Conservation (phyloP, 2,113 vertebrate species). For the Cinclus cinclus region DNA sequence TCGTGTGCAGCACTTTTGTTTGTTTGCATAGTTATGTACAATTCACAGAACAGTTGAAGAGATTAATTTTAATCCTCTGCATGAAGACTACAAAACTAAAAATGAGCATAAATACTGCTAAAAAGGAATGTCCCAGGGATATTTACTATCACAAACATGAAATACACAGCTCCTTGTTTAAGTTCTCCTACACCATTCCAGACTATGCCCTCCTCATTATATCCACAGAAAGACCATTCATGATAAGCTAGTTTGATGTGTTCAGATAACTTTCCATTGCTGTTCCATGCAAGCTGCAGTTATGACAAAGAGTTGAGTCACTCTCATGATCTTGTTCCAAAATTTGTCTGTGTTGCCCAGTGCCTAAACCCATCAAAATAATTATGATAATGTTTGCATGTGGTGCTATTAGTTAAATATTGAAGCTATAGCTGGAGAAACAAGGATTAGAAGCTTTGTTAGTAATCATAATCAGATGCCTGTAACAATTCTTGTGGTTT, state of each 20-base stretch:
- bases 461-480: slow-evolving; percentile 18
- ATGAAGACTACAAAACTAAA: not conserved
- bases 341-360: not conserved
- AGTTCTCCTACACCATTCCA: slow-evolving; percentile 16
- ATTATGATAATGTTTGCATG: not conserved
- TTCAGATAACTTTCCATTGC: not conserved
- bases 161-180: not conserved
- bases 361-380: slow-evolving; percentile 5
- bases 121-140: not conserved
- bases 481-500: not conserved
- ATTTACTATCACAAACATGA: not conserved
- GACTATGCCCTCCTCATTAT: slow-evolving; percentile 12
- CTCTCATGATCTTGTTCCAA: not conserved
- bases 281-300: slow-evolving; percentile 33
- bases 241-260: not conserved
- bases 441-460: not conserved
- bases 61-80: not conserved
- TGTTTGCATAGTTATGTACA: not conserved
- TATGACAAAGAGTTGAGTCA: not conserved
- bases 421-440: not conserved
- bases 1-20: not conserved
- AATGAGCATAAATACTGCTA: not conserved
- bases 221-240: slow-evolving; percentile 46
- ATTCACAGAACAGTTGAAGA: not conserved
- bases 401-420: not conserved